Base-by-base conservation (phyloP, 30 jellyfish, hydroid and myxozoan genomes). In the Chironex yamaguchii region DNA sequence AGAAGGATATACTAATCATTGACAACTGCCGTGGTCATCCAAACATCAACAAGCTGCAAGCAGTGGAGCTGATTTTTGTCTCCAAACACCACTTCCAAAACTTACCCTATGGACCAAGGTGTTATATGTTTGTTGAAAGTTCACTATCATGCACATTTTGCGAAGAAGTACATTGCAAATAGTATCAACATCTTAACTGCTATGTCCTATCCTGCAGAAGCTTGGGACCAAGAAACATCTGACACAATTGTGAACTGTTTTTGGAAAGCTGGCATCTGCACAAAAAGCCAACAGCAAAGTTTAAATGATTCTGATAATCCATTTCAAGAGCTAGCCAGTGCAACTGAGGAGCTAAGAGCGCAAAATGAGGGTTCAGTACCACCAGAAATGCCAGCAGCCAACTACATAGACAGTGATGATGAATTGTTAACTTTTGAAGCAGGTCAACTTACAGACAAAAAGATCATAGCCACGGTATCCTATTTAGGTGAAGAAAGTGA, bases 21-120 rank as follows among this genome's bases (percentile, higher is more conserved):
- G 88, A 76, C 26, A 71, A 76, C 33, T 76, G 86, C 52, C 11
- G 88, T 20, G 88, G 88, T 4, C 91, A 64, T 22, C 81, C 92
- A n/a, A 17, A 42, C 9, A 17, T 42, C 58, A 52, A 58, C n/a
- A 62, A 34, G 28, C 62, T 81, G 50, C 29, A 81, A 67, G 67
- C 54, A 4, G 58, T 81, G 2, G 84, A 67, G 48, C 48, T 81
- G 36, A 51, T 81, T 2, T 63, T 81, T 67, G 65, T 21, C 92
- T 53, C 23, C 92, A 42, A 42, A 42, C 58, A 42, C 58, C 58
- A 42, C 58, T 42, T 42, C 58, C 9, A 42, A 42, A 17, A 42
- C 58, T 42, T 42, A 42, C 17, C 13, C 58, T 6, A 42, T 42
- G 9, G 58, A 42, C 17, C 58, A 42, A 42, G 58, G 58, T 17